phyloP scores from a whole-genome alignment of 2,113 vertebrate genomes.

The Bolborhynchus lineola region DNA sequence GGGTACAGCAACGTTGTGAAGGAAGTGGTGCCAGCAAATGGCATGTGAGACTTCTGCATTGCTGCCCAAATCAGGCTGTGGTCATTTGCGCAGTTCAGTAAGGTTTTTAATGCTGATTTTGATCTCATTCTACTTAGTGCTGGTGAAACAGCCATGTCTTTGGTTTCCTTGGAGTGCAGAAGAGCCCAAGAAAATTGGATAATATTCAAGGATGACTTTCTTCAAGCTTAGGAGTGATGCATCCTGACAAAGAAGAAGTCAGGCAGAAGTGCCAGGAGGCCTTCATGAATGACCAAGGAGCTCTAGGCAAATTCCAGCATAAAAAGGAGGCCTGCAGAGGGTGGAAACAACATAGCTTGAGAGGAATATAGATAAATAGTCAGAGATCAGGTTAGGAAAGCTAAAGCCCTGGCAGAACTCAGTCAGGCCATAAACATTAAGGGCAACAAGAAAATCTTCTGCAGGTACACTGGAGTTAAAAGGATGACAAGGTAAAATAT shows the following conservation, averaged over 20 bases:
- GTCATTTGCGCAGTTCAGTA: rapidly evolving
- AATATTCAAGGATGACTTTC: neutral
- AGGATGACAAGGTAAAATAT: neutral
- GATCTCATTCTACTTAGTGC: neutral
- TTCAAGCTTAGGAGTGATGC: neutral
- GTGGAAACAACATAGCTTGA: neutral
- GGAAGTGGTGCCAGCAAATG: rapidly evolving
- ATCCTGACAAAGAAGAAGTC: neutral
- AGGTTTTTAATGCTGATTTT: neutral
- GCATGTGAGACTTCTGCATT: neutral
- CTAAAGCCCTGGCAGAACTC: neutral
- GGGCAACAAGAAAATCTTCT: neutral
- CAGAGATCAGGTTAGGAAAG: neutral
- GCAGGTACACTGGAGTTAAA: neutral
- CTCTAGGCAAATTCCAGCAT: neutral
- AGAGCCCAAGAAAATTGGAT: neutral
- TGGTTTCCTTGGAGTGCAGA: neutral
- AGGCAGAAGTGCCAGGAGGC: neutral
- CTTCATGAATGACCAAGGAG: neutral
- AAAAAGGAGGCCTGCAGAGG: neutral
- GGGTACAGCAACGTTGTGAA: neutral
- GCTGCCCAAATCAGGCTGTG: neutral
- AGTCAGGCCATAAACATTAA: neutral
- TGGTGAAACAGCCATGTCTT: rapidly evolving
- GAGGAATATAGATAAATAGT: neutral